Conservation (phyloP, 2,113 vertebrate genomes). For the Xiphophorus hellerii region DNA sequence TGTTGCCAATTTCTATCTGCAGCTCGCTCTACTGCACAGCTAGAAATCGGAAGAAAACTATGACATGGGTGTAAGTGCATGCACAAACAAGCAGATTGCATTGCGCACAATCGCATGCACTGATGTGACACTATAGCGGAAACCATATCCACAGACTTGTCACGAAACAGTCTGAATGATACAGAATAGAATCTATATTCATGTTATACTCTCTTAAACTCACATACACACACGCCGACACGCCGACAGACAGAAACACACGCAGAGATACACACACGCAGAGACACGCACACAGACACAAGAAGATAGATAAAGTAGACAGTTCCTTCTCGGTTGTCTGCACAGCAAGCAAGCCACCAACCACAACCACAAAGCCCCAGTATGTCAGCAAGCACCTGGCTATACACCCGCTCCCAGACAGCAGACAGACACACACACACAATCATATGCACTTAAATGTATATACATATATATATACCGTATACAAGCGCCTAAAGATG, state of each 20-base stretch:
- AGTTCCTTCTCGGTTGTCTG: conserved; percentile 80
- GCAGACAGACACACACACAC: conserved; percentile 50
- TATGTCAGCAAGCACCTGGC: conserved; percentile 81
- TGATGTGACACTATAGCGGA: conserved; percentile 60
- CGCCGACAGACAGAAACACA: conserved; percentile 13
- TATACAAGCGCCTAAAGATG: conserved; percentile 39
- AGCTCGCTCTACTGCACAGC: not conserved
- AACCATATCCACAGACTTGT: conserved; percentile 73
- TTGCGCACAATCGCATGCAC: conserved; percentile 31
- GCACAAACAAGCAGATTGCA: conserved; percentile 25
- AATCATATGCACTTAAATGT: not conserved
- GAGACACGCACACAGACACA: conserved; percentile 41
- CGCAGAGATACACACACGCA: conserved; percentile 11
- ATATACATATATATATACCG: conserved; percentile 1
- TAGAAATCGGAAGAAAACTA: not conserved
- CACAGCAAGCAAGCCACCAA: conserved; percentile 76
- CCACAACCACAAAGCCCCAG: conserved; percentile 82
- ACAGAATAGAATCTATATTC: conserved; percentile 55
- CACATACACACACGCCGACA: conserved; percentile 13
- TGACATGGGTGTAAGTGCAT: conserved; percentile 4
- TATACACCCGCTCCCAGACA: conserved; percentile 66
- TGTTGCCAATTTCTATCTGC: not conserved
- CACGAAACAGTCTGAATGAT: conserved; percentile 71
- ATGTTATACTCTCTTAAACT: conserved; percentile 33
- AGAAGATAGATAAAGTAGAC: conserved; percentile 63